Evolutionary conservation across 2,888 invertebrate species (phyloP).

Genomic region (Tanytarsus gracilentus): DNA sequence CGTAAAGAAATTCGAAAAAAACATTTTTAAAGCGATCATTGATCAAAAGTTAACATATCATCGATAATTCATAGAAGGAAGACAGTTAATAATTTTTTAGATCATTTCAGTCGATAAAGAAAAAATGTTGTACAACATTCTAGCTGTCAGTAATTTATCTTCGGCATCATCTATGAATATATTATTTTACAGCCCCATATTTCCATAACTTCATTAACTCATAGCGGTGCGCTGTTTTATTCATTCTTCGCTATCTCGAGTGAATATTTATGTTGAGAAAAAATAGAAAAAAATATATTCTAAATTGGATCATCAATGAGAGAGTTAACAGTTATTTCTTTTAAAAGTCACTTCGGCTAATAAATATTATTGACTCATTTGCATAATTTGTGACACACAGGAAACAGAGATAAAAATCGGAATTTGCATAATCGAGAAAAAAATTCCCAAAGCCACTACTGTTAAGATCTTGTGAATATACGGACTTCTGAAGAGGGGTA

Average conservation of each 20-base stretch:
- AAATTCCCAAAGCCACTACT: background rate
- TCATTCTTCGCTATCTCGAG: background rate
- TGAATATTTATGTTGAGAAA: no score
- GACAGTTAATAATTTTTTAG: no score
- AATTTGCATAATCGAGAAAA: constrained; percentile 4
- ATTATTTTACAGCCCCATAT: no score
- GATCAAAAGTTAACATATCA: no score
- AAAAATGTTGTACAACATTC: background rate
- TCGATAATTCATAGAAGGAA: no score
- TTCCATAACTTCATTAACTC: constrained; percentile 3
- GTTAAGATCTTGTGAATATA: no score
- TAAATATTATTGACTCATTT: constrained; percentile 4
- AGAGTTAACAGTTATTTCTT: background rate
- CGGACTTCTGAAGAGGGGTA: background rate
- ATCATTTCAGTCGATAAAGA: no score
- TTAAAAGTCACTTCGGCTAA: background rate
- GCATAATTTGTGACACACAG: constrained; percentile 13
- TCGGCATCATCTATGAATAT: background rate
- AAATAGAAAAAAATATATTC: background rate
- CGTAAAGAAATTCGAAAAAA: no score
- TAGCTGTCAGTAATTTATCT: background rate
- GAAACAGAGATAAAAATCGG: background rate
- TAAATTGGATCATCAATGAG: constrained; percentile 10
- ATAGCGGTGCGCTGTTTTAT: background rate
- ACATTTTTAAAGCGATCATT: no score